These are phyloP conservation scores for Syngnathus floridae DNA, from an alignment of 2,113 vertebrate species.

Conservation along the genomic window DNA sequence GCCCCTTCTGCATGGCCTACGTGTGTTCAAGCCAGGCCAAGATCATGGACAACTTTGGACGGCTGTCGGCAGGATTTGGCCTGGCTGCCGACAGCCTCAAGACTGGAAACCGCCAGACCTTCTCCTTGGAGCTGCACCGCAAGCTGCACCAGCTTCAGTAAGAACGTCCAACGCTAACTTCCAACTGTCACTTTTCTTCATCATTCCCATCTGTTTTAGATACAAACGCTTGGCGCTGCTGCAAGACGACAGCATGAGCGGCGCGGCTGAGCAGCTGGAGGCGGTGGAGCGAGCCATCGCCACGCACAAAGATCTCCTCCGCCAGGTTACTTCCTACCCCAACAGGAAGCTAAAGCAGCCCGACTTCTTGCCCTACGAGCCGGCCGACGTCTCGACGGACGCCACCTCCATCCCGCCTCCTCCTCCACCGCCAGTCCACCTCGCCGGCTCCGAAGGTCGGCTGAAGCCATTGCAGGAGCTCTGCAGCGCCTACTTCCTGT, in stretches of 20 bases:
- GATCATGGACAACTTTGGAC: constrained; percentile 85
- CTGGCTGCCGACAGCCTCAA: constrained; percentile 89
- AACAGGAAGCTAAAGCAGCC: constrained; percentile 80
- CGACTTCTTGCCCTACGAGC: constrained; percentile 76
- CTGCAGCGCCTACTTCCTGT: constrained; percentile 85
- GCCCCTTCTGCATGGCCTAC: constrained; percentile 95
- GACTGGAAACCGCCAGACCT: constrained; percentile 90
- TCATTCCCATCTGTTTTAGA: constrained; percentile 29
- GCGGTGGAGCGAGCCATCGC: constrained; percentile 82
- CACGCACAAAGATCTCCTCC: constrained; percentile 84
- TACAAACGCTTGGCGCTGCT: constrained; percentile 37
- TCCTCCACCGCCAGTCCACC: constrained; percentile 1
- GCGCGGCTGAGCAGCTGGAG: constrained; percentile 78
- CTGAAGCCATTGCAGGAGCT: constrained; percentile 87
- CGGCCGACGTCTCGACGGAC: constrained; percentile 38
- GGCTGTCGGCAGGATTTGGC: constrained; percentile 81
- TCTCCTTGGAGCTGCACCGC: constrained; percentile 85
- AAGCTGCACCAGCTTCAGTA: constrained; percentile 88
- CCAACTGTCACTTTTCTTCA: background rate
- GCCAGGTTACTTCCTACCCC: constrained; percentile 86
- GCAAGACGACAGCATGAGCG: constrained; percentile 65
- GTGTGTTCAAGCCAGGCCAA: constrained; percentile 87
- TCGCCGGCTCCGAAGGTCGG: constrained; percentile 79
- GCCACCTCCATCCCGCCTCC: background rate
- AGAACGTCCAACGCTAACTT: constrained; percentile 36